These are phyloP conservation scores for Caenorhabditis brenneri DNA, from an alignment of 1,140 invertebrate species.

Conservation along the genomic window DNA sequence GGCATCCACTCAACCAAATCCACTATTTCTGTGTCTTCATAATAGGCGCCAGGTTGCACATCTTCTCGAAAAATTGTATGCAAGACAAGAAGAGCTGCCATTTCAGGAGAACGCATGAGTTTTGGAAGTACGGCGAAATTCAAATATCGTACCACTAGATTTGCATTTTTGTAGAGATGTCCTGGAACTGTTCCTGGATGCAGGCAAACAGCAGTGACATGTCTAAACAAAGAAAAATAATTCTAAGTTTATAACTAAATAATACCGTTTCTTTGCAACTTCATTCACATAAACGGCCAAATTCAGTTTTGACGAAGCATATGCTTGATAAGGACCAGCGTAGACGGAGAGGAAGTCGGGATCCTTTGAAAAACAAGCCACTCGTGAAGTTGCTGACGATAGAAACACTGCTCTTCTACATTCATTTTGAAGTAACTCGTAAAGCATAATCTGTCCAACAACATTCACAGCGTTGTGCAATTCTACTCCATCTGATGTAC, in stretches of 20 bases:
- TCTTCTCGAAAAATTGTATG: slow-evolving; percentile 16
- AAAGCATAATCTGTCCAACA: background rate
- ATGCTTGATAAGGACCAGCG: slow-evolving; percentile 25
- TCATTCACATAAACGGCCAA: slow-evolving; percentile 6
- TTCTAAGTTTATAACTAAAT: no score
- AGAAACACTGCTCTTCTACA: background rate
- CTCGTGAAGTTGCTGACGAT: background rate
- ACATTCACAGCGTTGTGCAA: slow-evolving; percentile 3
- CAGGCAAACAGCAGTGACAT: background rate
- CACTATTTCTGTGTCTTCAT: background rate
- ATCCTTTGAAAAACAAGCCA: background rate
- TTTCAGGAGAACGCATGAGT: background rate
- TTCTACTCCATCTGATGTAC: slow-evolving; percentile 10
- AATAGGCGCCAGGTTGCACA: background rate
- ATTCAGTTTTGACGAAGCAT: slow-evolving; percentile 18
- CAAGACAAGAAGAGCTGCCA: slow-evolving; percentile 4
- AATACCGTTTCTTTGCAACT: background rate
- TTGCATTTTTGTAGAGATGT: background rate
- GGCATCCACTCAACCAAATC: background rate
- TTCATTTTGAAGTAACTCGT: slow-evolving; percentile 16
- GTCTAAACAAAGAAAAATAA: background rate
- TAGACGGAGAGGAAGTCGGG: background rate
- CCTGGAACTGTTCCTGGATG: slow-evolving; percentile 20
- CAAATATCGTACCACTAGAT: background rate
- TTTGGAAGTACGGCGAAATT: background rate